These are phyloP conservation scores for Capitella teleta DNA, from an alignment of 1,140 invertebrate genomes.

Conservation along the genomic window DNA sequence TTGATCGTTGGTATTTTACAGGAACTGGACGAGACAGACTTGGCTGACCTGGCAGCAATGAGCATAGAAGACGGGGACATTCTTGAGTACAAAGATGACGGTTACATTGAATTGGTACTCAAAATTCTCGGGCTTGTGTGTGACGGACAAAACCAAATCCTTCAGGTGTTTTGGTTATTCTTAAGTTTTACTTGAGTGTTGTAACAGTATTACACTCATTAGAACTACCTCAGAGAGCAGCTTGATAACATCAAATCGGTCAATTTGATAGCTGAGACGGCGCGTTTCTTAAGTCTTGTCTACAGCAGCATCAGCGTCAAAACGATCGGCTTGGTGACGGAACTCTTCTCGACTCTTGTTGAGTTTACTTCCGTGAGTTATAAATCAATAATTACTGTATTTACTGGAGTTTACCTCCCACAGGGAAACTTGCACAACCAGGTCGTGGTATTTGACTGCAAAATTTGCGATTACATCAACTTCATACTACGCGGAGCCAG, in stretches of 20 bases:
- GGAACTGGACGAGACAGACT: slow-evolving; percentile 16
- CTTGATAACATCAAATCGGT: slow-evolving; percentile 37
- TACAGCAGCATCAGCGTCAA: slow-evolving; percentile 28
- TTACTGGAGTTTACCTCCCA: neutral
- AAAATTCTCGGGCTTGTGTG: slow-evolving; percentile 36
- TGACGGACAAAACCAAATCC: slow-evolving; percentile 31
- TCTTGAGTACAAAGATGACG: slow-evolving; percentile 13
- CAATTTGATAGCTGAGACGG: slow-evolving; percentile 31
- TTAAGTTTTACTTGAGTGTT: neutral
- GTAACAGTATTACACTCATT: neutral
- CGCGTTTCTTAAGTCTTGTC: slow-evolving; percentile 25
- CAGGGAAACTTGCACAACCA: slow-evolving; percentile 34
- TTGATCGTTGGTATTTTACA: too few relatives aligned
- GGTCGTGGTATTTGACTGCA: slow-evolving; percentile 33
- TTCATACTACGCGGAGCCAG: slow-evolving; percentile 26
- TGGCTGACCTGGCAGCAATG: slow-evolving; percentile 13
- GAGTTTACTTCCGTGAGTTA: slow-evolving; percentile 34
- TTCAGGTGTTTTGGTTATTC: slow-evolving; percentile 22
- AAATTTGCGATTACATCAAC: slow-evolving; percentile 37
- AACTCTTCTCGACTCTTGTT: slow-evolving; percentile 30
- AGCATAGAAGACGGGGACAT: slow-evolving; percentile 15
- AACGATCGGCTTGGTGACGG: slow-evolving; percentile 25
- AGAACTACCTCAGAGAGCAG: slow-evolving; percentile 29
- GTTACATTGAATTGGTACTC: slow-evolving; percentile 27
- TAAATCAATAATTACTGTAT: neutral